Evolutionary conservation across 2,888 invertebrate genomes (phyloP), one percentile per base, ranked within the genome.

Genomic region (Watsonalla binaria): DNA sequence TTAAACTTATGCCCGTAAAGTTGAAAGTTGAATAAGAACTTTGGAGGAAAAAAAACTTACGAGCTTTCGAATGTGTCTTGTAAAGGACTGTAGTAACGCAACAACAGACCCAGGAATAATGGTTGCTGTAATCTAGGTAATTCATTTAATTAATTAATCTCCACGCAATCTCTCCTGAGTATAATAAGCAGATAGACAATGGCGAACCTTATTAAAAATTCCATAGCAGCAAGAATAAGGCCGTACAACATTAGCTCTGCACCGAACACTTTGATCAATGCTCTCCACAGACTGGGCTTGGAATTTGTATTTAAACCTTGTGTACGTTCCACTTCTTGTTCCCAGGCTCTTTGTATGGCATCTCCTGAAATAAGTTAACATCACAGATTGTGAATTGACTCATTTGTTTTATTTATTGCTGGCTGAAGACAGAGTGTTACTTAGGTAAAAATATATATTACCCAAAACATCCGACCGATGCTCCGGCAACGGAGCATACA

Each of bases 81-180:
- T 49, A 72, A 56, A 45, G 86, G 89, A 65, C 79, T 87, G 80
- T 92, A 94, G 78, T 92, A 92, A 55, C 91, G 87, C 58, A 94
- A 86, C 60, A 94, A 74, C 56, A 92, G 83, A 46, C 93, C 93
- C 66, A 94, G 81, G 72, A 93, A 93, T 61, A 93, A 76, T 37
- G 94, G 94, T 78, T 94, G 94, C 68, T 92, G 91, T 74, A 94
- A 90, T 82, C 94, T 94, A n/a, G n/a, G n/a, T n/a, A 77, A 52
- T 63, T 54, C 52, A 55, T 59, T 56, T 53, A 56, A 57, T 53
- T 9, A 39, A 46, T 15, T 51, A 11, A n/a, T 24, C 2, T 7
- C 24, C 24, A 24, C 24, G n/a, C n/a, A n/a, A n/a, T n/a, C n/a
- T n/a, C n/a, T n/a, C n/a, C n/a, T n/a, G n/a, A n/a, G n/a, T n/a